Evolutionary conservation across 2,113 vertebrate species (phyloP).

Genomic region (Mixornis gularis): DNA sequence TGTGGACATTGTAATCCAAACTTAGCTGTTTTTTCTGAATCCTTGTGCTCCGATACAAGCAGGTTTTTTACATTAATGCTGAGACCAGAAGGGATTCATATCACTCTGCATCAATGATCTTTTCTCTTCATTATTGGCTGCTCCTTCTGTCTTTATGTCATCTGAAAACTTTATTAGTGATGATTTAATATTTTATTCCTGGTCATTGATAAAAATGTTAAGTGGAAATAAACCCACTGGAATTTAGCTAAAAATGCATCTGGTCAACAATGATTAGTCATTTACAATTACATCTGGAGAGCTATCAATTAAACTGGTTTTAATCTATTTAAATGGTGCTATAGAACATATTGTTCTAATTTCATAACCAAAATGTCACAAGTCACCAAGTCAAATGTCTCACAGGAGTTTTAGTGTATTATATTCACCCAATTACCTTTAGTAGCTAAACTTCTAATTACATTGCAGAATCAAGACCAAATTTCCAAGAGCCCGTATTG

Average conservation of each 20-base stretch:
- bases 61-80: background rate
- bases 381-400: conserved; percentile 17
- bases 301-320: background rate
- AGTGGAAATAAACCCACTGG: background rate
- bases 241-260: background rate
- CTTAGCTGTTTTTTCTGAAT: background rate
- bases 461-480: background rate
- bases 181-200: conserved; percentile 18
- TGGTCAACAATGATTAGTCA: background rate
- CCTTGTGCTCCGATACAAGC: background rate
- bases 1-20: background rate
- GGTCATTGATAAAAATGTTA: background rate
- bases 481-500: background rate
- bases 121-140: background rate
- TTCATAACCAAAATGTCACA: conserved; percentile 19
- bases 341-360: background rate
- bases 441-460: conserved; percentile 8
- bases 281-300: background rate
- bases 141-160: background rate
- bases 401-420: conserved; percentile 8
- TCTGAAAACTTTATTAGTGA: conserved; percentile 14
- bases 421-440: background rate
- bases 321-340: conserved; percentile 2
- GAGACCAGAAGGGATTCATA: background rate
- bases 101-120: background rate